A percentile compares a stretch with the other conserved stretches of the same genome.
Conservation (phyloP, 2,888 invertebrate species). For the Schizaphis graminum region DNA sequence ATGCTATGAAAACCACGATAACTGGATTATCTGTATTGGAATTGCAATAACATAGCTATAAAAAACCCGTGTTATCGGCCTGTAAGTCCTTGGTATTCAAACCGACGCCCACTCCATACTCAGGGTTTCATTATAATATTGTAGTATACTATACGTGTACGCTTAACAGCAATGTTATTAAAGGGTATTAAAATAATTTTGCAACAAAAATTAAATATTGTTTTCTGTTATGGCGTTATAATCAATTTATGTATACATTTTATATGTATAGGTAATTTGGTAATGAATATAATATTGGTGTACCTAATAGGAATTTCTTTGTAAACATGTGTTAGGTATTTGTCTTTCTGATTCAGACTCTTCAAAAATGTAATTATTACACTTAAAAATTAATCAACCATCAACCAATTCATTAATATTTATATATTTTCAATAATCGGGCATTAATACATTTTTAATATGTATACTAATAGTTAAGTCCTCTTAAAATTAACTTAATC, state of each 20-base stretch:
- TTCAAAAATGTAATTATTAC: neutral
- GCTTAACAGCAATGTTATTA: neutral
- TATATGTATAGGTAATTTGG: no score
- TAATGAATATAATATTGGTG: no score
- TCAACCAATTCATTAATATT: neutral
- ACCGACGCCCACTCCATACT: neutral
- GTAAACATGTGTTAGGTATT: neutral
- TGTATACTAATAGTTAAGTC: neutral
- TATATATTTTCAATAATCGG: neutral
- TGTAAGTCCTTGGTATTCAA: constrained; percentile 13
- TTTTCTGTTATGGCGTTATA: neutral
- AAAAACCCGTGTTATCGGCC: constrained; percentile 21
- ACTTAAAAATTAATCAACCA: neutral
- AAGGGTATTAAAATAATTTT: neutral
- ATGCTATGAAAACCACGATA: constrained; percentile 37
- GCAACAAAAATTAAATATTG: neutral
- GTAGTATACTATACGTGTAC: neutral
- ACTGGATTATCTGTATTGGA: constrained; percentile 42
- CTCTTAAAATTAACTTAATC: no score
- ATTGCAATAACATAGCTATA: constrained; percentile 44
- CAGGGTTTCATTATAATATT: neutral
- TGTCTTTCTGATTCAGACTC: neutral
- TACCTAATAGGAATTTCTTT: neutral
- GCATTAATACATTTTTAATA: neutral
- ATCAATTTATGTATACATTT: neutral